These are phyloP conservation scores for Anolis sagrei DNA, from an alignment of 2,113 vertebrate species.

Conservation along the genomic window DNA sequence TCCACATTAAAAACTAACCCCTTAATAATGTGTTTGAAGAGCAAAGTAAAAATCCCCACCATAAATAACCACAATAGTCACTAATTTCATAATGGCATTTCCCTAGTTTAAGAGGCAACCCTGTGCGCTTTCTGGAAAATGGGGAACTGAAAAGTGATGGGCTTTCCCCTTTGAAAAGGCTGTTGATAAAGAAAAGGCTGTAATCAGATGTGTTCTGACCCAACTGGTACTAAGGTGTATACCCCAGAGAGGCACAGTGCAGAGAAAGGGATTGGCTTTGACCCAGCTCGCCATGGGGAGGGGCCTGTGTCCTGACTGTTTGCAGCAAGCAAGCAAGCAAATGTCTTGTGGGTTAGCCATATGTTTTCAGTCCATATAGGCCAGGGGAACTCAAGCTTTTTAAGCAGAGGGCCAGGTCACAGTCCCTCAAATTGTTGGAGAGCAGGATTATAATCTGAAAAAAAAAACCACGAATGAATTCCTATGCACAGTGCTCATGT, in stretches of 20 bases:
- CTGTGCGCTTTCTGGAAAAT: constrained; percentile 44
- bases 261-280: not conserved
- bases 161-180: constrained; percentile 54
- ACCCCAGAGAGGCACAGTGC: not conserved
- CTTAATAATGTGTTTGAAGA: not conserved
- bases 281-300: not conserved
- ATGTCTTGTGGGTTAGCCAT: too few relatives aligned
- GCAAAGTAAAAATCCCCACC: constrained; percentile 1
- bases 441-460: too few relatives aligned
- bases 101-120: constrained; percentile 37
- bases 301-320: not conserved
- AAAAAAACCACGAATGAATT: too few relatives aligned
- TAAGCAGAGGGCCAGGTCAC: too few relatives aligned
- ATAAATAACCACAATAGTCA: not conserved
- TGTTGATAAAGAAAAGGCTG: not conserved
- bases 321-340: not conserved
- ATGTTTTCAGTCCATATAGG: too few relatives aligned
- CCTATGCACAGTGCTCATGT: too few relatives aligned
- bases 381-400: too few relatives aligned
- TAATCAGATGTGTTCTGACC: not conserved
- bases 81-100: constrained; percentile 44
- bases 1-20: not conserved
- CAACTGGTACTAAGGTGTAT: too few relatives aligned
- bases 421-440: too few relatives aligned
- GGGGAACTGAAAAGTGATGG: constrained; percentile 45